A percentile compares a stretch with the other conserved stretches of the same genome.
phyloP scores from a whole-genome alignment of 1,140 invertebrate genomes.

The Caerostris darwini region DNA sequence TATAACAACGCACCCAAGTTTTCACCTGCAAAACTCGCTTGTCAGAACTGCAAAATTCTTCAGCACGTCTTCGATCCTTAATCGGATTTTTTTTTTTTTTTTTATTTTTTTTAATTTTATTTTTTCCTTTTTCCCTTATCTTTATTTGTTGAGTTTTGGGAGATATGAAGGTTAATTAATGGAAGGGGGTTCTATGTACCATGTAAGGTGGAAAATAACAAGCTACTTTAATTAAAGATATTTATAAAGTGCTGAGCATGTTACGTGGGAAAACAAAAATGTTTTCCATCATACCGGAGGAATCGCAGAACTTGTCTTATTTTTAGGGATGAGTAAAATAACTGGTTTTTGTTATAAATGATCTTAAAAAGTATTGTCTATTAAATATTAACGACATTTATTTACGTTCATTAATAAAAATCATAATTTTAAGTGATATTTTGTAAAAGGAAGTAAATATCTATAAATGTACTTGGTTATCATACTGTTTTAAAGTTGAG shows the following conservation, averaged over 20 bases:
- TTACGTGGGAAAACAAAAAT: neutral
- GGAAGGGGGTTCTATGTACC: neutral
- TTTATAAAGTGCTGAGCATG: constrained; percentile 1
- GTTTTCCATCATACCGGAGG: neutral
- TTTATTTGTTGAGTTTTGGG: constrained; percentile 6
- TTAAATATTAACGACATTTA: too few relatives aligned
- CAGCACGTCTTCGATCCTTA: neutral
- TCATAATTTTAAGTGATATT: too few relatives aligned
- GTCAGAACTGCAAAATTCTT: constrained; percentile 16
- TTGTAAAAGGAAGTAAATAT: too few relatives aligned
- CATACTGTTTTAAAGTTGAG: too few relatives aligned
- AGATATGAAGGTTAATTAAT: constrained; percentile 8
- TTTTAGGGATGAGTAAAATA: neutral
- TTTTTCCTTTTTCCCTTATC: neutral
- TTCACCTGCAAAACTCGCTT: constrained; percentile 1
- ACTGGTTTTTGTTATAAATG: neutral
- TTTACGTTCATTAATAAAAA: too few relatives aligned
- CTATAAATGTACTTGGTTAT: too few relatives aligned
- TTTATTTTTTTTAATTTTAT: neutral
- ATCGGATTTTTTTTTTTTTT: neutral
- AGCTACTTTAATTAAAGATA: constrained; percentile 33
- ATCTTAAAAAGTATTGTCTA: too few relatives aligned
- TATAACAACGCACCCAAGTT: neutral
- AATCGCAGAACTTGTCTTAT: neutral
- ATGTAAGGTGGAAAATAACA: constrained; percentile 17